Evolutionary conservation across 2,888 invertebrate genomes (phyloP), one percentile per base, ranked within the genome.

Genomic region (Pristionchus maxplancki): DNA sequence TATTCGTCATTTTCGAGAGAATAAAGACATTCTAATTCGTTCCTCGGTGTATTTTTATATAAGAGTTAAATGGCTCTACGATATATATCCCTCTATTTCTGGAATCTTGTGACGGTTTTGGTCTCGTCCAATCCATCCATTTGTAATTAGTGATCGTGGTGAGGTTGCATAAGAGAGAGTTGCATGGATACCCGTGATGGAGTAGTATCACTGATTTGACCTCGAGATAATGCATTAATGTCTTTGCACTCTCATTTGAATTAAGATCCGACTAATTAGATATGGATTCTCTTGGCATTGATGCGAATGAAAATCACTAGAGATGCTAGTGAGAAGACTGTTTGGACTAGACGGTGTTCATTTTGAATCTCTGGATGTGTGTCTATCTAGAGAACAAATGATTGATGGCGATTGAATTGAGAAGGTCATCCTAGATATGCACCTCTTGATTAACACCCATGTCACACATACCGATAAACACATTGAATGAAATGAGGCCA

Each of bases 121-220:
- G 24, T 9, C 40, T 40, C 40, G 40, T 15, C 40, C 4, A 74
- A 74, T 74, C 64, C 5, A 74, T 74, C 40, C 74, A 31, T 67
- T 58, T 58, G 24, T 24, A 74, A 74, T 74, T 74, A 74, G 40
- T 11, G 4, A 40, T 31, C 24, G 1, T 17, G 17, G 13, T 28
- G 9, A 37, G 37, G 24, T 37, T 40, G 40, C 20, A 40, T 24
- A 74, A 40, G 74, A 20, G 11, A 13, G 74, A 40, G 74, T 40
- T 74, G 24, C 74, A 40, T 24, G 74, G 40, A 24, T 74, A n/a
- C n/a, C 37, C 40, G 24, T n/a, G 74, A 74, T 74, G 40, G 74
- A 74, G 40, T 74, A 74, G 74, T 74, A 74, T 74, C 11, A 74
- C 74, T 74, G 74, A 74, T 74, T 20, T 74, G 74, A 74, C 74